Evolutionary conservation across 2,888 invertebrate genomes (phyloP).

Genomic region (Netelia virgata): DNA sequence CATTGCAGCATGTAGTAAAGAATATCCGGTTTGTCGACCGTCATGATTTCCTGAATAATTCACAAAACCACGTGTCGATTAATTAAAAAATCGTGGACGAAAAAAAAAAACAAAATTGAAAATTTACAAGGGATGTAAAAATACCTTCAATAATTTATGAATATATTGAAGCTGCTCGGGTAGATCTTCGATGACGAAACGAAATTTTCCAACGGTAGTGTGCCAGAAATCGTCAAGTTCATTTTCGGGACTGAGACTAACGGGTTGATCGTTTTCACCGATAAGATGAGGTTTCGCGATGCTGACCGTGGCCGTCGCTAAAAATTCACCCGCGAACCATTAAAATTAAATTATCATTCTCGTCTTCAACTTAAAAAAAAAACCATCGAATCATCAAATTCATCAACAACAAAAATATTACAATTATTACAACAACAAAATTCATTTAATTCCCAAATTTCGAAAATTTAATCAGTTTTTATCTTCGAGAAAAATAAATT

Average conservation of each 20-base stretch:
- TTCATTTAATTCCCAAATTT: neutral
- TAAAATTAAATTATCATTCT: neutral
- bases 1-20: slow-evolving; percentile 97
- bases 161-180: slow-evolving; percentile 97
- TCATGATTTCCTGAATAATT: slow-evolving; percentile 89
- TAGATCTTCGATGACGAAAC: slow-evolving; percentile 94
- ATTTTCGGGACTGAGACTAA: slow-evolving; percentile 90
- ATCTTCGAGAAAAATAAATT: neutral
- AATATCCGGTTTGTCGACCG: slow-evolving; percentile 95
- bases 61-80: neutral
- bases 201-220: slow-evolving; percentile 96
- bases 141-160: slow-evolving; percentile 94
- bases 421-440: too few species aligned
- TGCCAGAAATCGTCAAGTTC: slow-evolving; percentile 96
- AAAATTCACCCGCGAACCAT: slow-evolving; percentile 24
- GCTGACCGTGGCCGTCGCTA: slow-evolving; percentile 89
- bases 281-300: slow-evolving; percentile 92
- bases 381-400: too few species aligned
- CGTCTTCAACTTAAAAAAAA: neutral
- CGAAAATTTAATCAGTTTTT: neutral
- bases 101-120: slow-evolving; percentile 63
- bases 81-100: neutral
- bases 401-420: too few species aligned
- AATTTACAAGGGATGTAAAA: slow-evolving; percentile 32
- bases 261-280: slow-evolving; percentile 91